A percentile compares a stretch with the other conserved stretches of the same genome.
These are phyloP conservation scores for Lepidurus apus DNA, from an alignment of 1,140 invertebrate genomes.

Conservation along the genomic window DNA sequence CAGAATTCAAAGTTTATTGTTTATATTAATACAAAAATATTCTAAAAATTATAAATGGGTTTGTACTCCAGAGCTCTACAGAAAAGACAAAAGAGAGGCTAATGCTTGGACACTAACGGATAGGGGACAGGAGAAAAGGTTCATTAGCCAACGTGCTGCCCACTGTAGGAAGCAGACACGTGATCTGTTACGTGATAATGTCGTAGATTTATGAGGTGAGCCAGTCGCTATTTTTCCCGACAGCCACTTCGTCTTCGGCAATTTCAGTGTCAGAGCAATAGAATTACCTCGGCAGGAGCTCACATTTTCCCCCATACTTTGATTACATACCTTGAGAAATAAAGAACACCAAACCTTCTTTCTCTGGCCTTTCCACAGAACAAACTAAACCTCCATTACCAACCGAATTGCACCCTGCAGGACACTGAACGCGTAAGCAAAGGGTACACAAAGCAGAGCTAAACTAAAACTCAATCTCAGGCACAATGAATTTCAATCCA, in stretches of 20 bases:
- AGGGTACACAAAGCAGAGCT: slow-evolving; percentile 12
- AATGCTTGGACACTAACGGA: not conserved
- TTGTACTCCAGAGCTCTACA: not conserved
- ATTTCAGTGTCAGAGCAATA: slow-evolving; percentile 15
- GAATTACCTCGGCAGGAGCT: slow-evolving; percentile 18
- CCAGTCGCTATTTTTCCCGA: slow-evolving; percentile 12
- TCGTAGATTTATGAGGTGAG: slow-evolving; percentile 13
- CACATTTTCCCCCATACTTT: not conserved
- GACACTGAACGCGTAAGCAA: slow-evolving; percentile 17
- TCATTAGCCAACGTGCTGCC: slow-evolving; percentile 9
- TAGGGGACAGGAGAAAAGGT: not conserved
- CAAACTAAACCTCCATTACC: not conserved
- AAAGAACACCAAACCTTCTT: not conserved
- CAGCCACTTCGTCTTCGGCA: slow-evolving; percentile 16
- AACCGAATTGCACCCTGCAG: slow-evolving; percentile 20
- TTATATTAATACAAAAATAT: no score
- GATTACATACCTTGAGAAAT: slow-evolving; percentile 1
- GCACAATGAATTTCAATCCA: not conserved
- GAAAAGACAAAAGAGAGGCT: not conserved
- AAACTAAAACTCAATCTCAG: slow-evolving; percentile 13
- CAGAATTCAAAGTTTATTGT: no score
- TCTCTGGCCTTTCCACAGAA: not conserved
- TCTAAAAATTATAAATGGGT: no score
- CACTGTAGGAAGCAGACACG: slow-evolving; percentile 3
- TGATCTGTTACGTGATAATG: slow-evolving; percentile 15